Evolutionary conservation across 2,888 invertebrate species (phyloP).

Genomic region (Acanthosepion pharaonis): DNA sequence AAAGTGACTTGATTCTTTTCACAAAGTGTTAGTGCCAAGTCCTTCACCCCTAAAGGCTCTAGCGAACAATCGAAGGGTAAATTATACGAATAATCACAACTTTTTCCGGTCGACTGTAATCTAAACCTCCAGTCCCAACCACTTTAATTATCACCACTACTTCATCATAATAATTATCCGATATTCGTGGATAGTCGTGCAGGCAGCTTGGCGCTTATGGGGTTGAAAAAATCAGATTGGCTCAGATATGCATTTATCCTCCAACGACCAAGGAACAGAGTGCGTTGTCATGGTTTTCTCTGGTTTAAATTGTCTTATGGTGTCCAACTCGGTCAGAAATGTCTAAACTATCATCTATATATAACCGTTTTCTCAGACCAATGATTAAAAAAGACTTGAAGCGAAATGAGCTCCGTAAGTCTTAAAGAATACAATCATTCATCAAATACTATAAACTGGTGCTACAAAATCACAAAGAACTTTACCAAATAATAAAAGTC

Average conservation of each 20-base stretch:
- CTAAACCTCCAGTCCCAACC: background rate
- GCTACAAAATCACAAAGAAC: too few species aligned
- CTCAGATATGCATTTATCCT: background rate
- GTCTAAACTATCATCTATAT: too few species aligned
- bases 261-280: background rate
- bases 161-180: constrained; percentile 4
- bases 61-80: background rate
- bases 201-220: background rate
- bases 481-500: too few species aligned
- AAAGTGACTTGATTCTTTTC: background rate
- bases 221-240: background rate
- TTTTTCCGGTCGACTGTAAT: constrained; percentile 33
- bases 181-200: background rate
- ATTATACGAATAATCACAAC: constrained; percentile 33
- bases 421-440: too few species aligned
- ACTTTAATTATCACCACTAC: background rate
- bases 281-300: background rate
- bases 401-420: too few species aligned
- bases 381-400: too few species aligned
- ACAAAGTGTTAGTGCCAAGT: background rate
- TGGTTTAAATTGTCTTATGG: too few species aligned
- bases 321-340: too few species aligned
- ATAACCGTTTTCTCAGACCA: too few species aligned
- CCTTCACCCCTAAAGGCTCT: background rate
- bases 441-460: too few species aligned